Percentiles rank a stretch among this genome's conserved stretches.
These are phyloP conservation scores for Ooceraea biroi DNA, from an alignment of 1,140 invertebrate species.

Conservation along the genomic window DNA sequence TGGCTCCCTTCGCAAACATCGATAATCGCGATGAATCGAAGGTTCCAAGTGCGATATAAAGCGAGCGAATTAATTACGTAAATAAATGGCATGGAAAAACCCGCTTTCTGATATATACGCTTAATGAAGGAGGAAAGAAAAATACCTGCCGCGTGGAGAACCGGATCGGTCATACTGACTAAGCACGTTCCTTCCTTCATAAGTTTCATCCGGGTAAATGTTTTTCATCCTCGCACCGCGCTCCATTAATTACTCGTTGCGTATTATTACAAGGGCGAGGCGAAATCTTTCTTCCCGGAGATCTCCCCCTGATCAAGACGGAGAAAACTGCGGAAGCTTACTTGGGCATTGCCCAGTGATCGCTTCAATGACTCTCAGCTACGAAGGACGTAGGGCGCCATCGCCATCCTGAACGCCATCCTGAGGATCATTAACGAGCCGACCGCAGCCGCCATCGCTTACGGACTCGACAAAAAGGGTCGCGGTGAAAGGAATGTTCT, in stretches of 20 bases:
- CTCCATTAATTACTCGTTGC: conserved; percentile 54
- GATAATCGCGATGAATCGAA: conserved; percentile 88
- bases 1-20: conserved; percentile 90
- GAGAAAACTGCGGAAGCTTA: conserved; percentile 98
- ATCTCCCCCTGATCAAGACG: conserved; percentile 93
- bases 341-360: conserved; percentile 88
- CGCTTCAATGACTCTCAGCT: conserved; percentile 96
- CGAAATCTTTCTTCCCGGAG: conserved; percentile 60
- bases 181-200: conserved; percentile 52
- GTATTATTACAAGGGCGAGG: conserved; percentile 50
- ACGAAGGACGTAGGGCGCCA: conserved; percentile 98
- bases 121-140: conserved; percentile 39
- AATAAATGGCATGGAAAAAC: conserved; percentile 4
- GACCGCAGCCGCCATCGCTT: conserved; percentile 98
- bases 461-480: conserved; percentile 99
- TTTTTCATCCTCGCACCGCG: conserved; percentile 42
- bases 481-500: conserved; percentile 89
- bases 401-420: conserved; percentile 97
- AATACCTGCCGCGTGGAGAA: conserved; percentile 19
- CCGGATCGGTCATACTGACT: conserved; percentile 33
- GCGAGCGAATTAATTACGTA: conserved; percentile 51
- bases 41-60: conserved; percentile 88
- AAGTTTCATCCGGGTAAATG: conserved; percentile 45
- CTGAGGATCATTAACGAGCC: conserved; percentile 99
- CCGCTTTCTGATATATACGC: conserved; percentile 5